Percentiles rank a stretch among this genome's conserved stretches.
phyloP scores from a whole-genome alignment of 2,113 vertebrate species.

The Caranx ignobilis region DNA sequence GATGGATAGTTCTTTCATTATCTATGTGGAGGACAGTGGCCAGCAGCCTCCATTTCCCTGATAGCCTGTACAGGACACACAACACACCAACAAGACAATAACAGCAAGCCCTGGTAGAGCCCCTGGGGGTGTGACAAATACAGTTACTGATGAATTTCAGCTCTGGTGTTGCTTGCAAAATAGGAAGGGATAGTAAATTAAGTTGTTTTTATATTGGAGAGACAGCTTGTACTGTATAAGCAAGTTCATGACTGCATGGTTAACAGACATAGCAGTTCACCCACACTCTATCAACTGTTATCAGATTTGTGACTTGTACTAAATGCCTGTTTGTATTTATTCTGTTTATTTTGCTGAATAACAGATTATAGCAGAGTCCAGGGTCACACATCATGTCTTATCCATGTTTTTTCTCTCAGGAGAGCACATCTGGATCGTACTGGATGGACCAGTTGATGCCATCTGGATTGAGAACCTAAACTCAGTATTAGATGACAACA shows the following conservation, averaged over 20 bases:
- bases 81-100: too few species aligned
- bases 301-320: not conserved
- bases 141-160: too few species aligned
- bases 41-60: too few species aligned
- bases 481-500: slow-evolving; percentile 97
- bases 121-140: too few species aligned
- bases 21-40: too few species aligned
- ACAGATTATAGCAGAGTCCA: not conserved
- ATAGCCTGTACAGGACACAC: too few species aligned
- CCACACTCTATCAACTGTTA: not conserved
- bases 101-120: too few species aligned
- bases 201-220: too few species aligned
- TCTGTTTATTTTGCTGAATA: not conserved
- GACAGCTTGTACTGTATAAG: not conserved
- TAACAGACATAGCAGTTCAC: not conserved
- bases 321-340: slow-evolving; percentile 3
- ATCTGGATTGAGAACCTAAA: slow-evolving; percentile 99
- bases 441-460: slow-evolving; percentile 97
- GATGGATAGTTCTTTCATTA: too few species aligned
- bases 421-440: slow-evolving; percentile 96
- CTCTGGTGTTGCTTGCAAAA: not conserved
- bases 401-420: slow-evolving; percentile 77
- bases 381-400: not conserved
- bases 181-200: not conserved
- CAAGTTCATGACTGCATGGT: not conserved